A percentile compares a stretch with the other conserved stretches of the same genome.
These are phyloP conservation scores for Platanista minor DNA, from an alignment of 2,113 vertebrate genomes.

Conservation along the genomic window DNA sequence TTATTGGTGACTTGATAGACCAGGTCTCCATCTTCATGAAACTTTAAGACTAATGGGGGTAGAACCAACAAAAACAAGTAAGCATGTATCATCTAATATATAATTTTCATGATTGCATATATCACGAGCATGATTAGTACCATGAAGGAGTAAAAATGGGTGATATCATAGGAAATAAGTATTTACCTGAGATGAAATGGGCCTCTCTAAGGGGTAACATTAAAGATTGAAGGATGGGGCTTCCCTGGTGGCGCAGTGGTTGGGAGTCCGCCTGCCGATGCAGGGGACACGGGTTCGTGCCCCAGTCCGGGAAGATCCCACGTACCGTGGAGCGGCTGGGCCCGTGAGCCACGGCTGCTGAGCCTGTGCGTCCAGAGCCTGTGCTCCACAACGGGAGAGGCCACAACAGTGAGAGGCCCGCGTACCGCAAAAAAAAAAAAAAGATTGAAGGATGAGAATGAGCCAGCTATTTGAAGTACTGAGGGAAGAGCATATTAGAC, in stretches of 20 bases:
- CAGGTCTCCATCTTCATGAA: background rate
- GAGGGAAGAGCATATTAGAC: background rate
- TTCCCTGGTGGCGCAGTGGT: no score
- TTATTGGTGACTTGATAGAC: background rate
- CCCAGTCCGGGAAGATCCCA: no score
- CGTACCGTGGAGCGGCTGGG: no score
- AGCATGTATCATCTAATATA: background rate
- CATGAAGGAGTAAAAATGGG: background rate
- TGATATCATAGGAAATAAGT: background rate
- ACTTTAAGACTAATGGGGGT: background rate
- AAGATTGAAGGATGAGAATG: background rate
- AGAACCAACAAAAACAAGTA: background rate
- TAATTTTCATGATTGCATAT: background rate
- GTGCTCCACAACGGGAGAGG: no score
- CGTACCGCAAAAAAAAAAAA: no score
- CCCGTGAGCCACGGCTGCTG: no score
- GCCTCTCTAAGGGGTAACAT: background rate
- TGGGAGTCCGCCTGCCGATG: no score
- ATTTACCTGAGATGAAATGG: background rate
- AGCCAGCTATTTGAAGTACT: background rate
- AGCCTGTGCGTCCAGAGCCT: no score
- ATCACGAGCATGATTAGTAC: background rate
- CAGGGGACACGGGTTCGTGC: no score
- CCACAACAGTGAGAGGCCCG: no score
- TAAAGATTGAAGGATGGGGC: background rate